Conservation (phyloP, 2,888 invertebrate genomes). For the Lithodes maja region DNA sequence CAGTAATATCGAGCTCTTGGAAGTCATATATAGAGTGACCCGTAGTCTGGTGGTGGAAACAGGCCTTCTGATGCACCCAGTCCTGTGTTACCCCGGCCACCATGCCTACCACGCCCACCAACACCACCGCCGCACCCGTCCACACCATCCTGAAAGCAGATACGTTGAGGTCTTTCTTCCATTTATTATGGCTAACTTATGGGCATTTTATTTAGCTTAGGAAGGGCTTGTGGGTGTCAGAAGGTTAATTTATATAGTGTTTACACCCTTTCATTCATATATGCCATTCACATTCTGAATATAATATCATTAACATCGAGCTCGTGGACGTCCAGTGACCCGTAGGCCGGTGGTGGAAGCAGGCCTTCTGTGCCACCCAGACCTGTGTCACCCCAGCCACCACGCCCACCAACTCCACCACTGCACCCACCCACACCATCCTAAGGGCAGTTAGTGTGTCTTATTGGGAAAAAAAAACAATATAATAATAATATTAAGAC, state of each 20-base stretch:
- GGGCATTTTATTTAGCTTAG: no score
- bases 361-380: slow-evolving; percentile 4
- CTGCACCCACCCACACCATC: neutral
- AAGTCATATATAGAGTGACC: slow-evolving; percentile 26
- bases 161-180: no score
- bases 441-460: neutral
- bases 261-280: no score
- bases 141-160: slow-evolving; percentile 7
- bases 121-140: slow-evolving; percentile 3
- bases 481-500: no score
- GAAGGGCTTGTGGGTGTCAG: no score
- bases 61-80: slow-evolving; percentile 7
- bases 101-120: slow-evolving; percentile 7
- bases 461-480: no score
- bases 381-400: neutral
- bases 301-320: neutral
- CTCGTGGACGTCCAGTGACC: slow-evolving; percentile 10
- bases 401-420: neutral
- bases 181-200: no score
- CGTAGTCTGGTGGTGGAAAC: neutral
- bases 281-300: no score
- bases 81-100: neutral
- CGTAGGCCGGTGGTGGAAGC: neutral
- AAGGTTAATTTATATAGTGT: no score
- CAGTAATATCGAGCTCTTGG: neutral